Base-by-base conservation (phyloP, 2,888 invertebrate genomes). In the Lapara coniferarum region DNA sequence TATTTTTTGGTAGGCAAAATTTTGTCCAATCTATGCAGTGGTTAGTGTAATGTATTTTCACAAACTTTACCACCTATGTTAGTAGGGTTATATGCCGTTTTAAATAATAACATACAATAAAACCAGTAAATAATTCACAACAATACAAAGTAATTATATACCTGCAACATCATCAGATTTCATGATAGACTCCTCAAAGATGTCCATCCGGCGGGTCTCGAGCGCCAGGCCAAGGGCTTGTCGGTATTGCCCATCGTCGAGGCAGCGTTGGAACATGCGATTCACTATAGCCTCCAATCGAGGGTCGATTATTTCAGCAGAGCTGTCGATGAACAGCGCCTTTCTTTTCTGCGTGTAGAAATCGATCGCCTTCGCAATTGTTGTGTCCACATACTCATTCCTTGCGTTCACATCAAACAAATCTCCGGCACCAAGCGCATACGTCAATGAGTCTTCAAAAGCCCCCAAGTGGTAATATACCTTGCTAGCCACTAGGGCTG, bases 401-500 rank as follows among this genome's bases (percentile, higher is more conserved):
- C 97, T 95, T 49, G 97, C 97, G 85, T 98, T 98, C 1, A 99
- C 98, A 93, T 99, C 98, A 88, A 99, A 99, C 25, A 99, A 94
- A 79, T 97, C 96, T 19, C 98, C 98, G 80, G 99, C 99, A 19
- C 99, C 98, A 19, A 99, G 94, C 37, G 99, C 99, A 90, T 98
- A 99, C n/a, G 98, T 98, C 74, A 99, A 91, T 0, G 99, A 99
- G 89, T 99, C 99, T 86, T 98, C 98, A 89, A 98, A 99, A 0
- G 99, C 98, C 51, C 99, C 99, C 75, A 99, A 95, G 90, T 99
- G 99, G 89, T 99, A 99, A 86, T 99, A 99, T 0, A 99, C 98
- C 93, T 99, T 99, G 78, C 99, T 99, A 8, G 99, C 99, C 7
- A 99, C 98, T 78, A 99, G 95, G 46, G 99, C 99, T 67, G 99